Percentiles rank a stretch among this genome's conserved stretches.
Conservation (phyloP, 2,113 vertebrate genomes). For the Ranitomeya variabilis region DNA sequence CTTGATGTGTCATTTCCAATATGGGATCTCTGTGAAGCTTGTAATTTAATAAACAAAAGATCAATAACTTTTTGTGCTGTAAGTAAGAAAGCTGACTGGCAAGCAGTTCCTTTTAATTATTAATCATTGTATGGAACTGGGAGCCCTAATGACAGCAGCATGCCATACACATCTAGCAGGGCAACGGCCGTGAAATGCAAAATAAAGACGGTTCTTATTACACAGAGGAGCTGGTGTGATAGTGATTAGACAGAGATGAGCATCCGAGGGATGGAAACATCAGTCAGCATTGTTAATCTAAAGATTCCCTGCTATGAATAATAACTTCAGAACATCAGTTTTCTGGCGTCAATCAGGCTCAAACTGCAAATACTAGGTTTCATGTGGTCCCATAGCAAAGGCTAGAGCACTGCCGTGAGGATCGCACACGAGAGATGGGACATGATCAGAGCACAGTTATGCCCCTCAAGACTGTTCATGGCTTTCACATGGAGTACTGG, state of each 20-base stretch:
- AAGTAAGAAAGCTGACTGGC: conserved; percentile 31
- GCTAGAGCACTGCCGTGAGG: not conserved
- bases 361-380: conserved; percentile 2
- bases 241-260: conserved; percentile 30
- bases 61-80: conserved; percentile 29
- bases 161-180: conserved; percentile 26
- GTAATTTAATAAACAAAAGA: conserved; percentile 45
- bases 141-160: conserved; percentile 23
- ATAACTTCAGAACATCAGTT: conserved; percentile 30
- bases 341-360: not conserved
- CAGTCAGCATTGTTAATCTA: conserved; percentile 44
- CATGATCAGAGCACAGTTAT: not conserved
- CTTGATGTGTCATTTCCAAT: conserved; percentile 39
- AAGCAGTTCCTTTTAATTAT: conserved; percentile 40
- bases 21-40: conserved; percentile 31
- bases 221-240: conserved; percentile 13
- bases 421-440: not conserved
- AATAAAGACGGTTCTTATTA: conserved; percentile 30
- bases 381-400: not conserved
- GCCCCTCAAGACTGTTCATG: not conserved
- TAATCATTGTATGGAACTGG: conserved; percentile 37
- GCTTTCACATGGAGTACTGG: not conserved
- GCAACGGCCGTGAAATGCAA: conserved; percentile 22
- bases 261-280: conserved; percentile 26
- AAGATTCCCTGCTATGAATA: conserved; percentile 29